Base-by-base conservation (phyloP, 2,797 vertebrate species). In the Acomys russatus region DNA sequence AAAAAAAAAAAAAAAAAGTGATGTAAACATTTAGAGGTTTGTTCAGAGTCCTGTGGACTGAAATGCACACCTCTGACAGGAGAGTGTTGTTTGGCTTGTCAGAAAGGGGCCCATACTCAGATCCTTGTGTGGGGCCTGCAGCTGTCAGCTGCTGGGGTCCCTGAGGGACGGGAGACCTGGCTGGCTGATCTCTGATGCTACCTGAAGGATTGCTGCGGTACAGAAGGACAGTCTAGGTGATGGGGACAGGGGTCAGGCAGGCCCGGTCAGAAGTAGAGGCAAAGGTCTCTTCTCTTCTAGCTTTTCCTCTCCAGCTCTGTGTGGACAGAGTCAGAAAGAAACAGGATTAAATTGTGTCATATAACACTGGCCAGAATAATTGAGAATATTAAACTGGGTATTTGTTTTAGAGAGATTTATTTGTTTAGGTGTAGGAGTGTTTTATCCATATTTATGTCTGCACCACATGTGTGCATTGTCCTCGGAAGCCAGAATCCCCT, bases 1-100 rank as follows among this genome's bases (percentile, higher is more conserved):
- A n/a, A n/a, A n/a, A n/a, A n/a, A n/a, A 3, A 44, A 44, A 44
- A 44, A 44, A 44, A 44, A 56, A 73, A 84, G 23, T 79, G 38
- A 33, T 30, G 22, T n/a, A 87, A 78, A 74, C 38, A 64, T 71
- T 86, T n/a, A 64, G 38, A 71, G 51, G 71, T 22, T 54, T 92
- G 59, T 30, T 6, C 3, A 44, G 49, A n/a, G 56, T 20, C 51
- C 33, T 63, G 38, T 10, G 74, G 15, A 54, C 64, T 68, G 38
- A 87, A 79, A 49, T 64, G 76, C 44, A 95, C 56, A 64, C 38
- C 23, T 88, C 49, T 63, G 85, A 71, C 63, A 95, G 77, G 30
- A 38, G 12, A 2, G 12, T n/a, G 5, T 35, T 12, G 3, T 61
- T 63, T 28, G 54, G 20, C 44, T 28, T 12, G 28, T 74, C 49